Conservation (phyloP, 2,888 invertebrate species). For the Scaptomyza flava region DNA sequence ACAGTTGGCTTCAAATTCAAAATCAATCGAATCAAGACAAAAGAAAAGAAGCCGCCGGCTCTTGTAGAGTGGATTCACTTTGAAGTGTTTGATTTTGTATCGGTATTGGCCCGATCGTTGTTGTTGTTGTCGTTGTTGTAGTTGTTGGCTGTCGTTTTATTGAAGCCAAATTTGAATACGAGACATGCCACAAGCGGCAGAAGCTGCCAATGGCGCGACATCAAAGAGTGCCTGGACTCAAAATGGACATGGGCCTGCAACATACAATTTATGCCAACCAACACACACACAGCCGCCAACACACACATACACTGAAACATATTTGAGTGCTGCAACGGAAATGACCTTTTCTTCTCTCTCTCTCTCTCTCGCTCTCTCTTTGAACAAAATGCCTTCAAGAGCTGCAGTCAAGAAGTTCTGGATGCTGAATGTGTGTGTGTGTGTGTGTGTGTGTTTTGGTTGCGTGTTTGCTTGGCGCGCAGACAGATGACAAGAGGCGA, state of each 20-base stretch:
- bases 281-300: conserved; percentile 27
- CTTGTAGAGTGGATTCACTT: conserved; percentile 59
- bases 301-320: conserved; percentile 17
- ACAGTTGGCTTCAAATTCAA: conserved; percentile 60
- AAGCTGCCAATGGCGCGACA: conserved; percentile 70
- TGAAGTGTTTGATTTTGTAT: conserved; percentile 75
- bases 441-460: conserved; percentile 33
- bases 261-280: conserved; percentile 72
- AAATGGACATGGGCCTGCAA: conserved; percentile 78
- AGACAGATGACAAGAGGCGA: conserved; percentile 77
- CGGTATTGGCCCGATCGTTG: conserved; percentile 65
- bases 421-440: neutral
- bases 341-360: conserved; percentile 65
- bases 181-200: conserved; percentile 65
- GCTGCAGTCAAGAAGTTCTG: conserved; percentile 11
- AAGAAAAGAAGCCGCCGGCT: conserved; percentile 67
- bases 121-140: conserved; percentile 40
- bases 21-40: conserved; percentile 39
- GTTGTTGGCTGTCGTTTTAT: conserved; percentile 77
- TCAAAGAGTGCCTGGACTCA: conserved; percentile 79
- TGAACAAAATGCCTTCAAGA: conserved; percentile 70
- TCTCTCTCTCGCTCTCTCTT: neutral
- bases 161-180: conserved; percentile 80
- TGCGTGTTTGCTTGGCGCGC: conserved; percentile 70
- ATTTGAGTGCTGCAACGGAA: conserved; percentile 64